Conservation (phyloP, 2,888 invertebrate species). For the Philhelius pedissequus region DNA sequence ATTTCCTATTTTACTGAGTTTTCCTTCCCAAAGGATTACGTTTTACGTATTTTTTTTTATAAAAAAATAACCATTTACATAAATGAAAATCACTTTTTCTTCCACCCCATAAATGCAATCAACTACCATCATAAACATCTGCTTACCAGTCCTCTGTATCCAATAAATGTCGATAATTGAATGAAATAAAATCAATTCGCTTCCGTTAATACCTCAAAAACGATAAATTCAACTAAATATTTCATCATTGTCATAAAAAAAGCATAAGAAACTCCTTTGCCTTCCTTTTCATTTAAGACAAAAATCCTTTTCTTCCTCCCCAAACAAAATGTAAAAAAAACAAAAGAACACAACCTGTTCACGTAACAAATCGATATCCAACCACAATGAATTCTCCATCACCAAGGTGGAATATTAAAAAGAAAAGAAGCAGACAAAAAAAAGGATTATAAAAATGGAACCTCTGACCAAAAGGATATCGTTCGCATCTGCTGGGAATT, state of each 20-base stretch:
- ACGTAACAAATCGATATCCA: constrained; percentile 58
- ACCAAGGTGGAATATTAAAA: not conserved
- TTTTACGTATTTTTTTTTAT: not conserved
- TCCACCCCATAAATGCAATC: constrained; percentile 3
- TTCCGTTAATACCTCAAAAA: constrained; percentile 59
- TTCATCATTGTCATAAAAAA: constrained; percentile 34
- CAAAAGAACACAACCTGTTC: constrained; percentile 47
- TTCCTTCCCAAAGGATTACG: not conserved
- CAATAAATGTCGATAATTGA: constrained; percentile 65
- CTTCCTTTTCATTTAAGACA: constrained; percentile 7
- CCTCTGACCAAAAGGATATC: constrained; percentile 65
- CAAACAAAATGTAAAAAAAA: not conserved
- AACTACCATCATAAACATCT: constrained; percentile 41
- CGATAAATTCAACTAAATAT: constrained; percentile 54
- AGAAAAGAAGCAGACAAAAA: constrained; percentile 15
- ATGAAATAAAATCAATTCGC: constrained; percentile 67
- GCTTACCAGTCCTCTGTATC: constrained; percentile 26
- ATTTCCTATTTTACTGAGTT: not conserved
- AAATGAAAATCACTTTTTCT: constrained; percentile 18
- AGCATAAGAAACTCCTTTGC: not conserved
- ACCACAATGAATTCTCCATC: constrained; percentile 36
- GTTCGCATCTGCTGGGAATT: constrained; percentile 55
- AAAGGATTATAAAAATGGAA: constrained; percentile 44
- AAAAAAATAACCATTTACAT: not conserved
- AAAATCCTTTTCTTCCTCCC: constrained; percentile 21